Conservation (phyloP, 92 coral and sea anemone species). For the Phenganax subtilis region DNA sequence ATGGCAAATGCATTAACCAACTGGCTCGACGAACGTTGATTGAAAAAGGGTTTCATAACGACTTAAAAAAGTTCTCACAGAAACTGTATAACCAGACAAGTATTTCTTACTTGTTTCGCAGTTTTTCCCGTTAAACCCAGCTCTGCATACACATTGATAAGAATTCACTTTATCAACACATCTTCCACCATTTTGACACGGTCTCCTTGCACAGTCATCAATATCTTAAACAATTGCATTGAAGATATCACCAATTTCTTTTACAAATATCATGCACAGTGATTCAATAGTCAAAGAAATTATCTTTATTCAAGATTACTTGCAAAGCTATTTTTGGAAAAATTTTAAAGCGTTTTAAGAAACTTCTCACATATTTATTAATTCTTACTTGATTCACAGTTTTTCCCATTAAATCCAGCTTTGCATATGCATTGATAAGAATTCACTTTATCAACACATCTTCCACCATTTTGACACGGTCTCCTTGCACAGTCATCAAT, state of each 20-base stretch:
- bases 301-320: neutral
- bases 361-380: too few species aligned
- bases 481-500: slow-evolving; percentile 7
- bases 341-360: too few species aligned
- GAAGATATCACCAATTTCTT: neutral
- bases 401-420: slow-evolving; percentile 3
- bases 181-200: slow-evolving; percentile 2
- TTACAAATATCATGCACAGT: neutral
- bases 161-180: slow-evolving; percentile 21
- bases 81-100: too few species aligned
- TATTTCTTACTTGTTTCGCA: slow-evolving; percentile 30
- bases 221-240: neutral
- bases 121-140: slow-evolving; percentile 11
- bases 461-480: neutral
- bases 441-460: slow-evolving; percentile 19
- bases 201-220: slow-evolving; percentile 11
- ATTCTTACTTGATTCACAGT: slow-evolving; percentile 31
- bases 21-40: too few species aligned
- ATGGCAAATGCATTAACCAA: too few species aligned
- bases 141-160: slow-evolving; percentile 4
- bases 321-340: too few species aligned
- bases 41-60: too few species aligned
- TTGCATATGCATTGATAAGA: slow-evolving; percentile 6
- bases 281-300: neutral
- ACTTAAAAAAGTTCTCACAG: neutral